phyloP scores from a whole-genome alignment of 2,888 invertebrate species.

The Orchesella flavescens region DNA sequence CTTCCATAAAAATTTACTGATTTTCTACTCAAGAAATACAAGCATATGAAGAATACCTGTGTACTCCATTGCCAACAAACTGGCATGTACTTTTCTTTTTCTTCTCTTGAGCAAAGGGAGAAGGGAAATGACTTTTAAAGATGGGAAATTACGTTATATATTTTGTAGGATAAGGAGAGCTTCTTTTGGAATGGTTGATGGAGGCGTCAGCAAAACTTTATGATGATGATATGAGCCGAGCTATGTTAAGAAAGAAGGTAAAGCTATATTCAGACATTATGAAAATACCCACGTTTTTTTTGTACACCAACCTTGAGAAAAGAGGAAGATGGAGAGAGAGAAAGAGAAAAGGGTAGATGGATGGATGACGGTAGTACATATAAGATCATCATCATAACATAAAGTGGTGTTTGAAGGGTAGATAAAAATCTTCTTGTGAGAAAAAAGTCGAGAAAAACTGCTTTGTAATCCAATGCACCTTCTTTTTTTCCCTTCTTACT shows the following conservation, averaged over 20 bases:
- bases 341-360: slow-evolving; percentile 1
- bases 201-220: slow-evolving; percentile 43
- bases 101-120: not conserved
- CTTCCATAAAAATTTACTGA: too few relatives aligned
- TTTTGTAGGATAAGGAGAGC: slow-evolving; percentile 34
- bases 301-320: slow-evolving; percentile 37
- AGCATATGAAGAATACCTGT: too few relatives aligned
- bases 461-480: slow-evolving; percentile 37
- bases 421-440: slow-evolving; percentile 36
- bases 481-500: slow-evolving; percentile 13
- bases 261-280: slow-evolving; percentile 16
- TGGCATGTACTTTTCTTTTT: not conserved
- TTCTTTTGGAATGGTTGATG: not conserved
- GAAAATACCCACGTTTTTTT: slow-evolving; percentile 11
- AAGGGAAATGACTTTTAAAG: slow-evolving; percentile 53
- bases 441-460: slow-evolving; percentile 15
- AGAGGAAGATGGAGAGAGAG: not conserved
- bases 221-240: slow-evolving; percentile 21
- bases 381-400: slow-evolving; percentile 51
- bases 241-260: slow-evolving; percentile 28
- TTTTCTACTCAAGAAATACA: too few relatives aligned
- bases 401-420: slow-evolving; percentile 59
- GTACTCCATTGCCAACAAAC: not conserved
- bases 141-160: slow-evolving; percentile 42
- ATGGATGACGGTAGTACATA: slow-evolving; percentile 29